Conservation (phyloP, 2,113 vertebrate species). For the Edolisoma coerulescens region DNA sequence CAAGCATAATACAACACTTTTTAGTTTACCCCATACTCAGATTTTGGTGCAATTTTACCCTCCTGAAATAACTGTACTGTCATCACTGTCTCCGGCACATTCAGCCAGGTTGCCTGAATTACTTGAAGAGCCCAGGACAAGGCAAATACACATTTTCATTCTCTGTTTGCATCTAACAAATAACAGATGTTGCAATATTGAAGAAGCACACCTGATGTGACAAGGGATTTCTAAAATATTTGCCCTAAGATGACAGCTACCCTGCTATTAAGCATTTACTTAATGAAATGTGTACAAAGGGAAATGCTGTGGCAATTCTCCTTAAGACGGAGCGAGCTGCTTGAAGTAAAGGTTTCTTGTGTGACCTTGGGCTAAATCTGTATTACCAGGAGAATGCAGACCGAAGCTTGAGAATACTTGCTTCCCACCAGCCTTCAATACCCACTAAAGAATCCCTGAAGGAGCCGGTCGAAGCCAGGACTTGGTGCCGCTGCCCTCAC, state of each 20-base stretch:
- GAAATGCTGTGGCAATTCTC: neutral
- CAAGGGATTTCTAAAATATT: slow-evolving; percentile 45
- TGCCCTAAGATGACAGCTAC: neutral
- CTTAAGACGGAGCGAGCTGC: neutral
- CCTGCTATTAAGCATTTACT: slow-evolving; percentile 35
- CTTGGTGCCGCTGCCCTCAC: neutral
- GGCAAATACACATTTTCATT: slow-evolving; percentile 10
- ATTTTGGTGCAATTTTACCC: neutral
- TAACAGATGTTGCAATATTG: slow-evolving; percentile 31
- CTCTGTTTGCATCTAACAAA: slow-evolving; percentile 23
- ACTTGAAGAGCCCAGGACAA: neutral
- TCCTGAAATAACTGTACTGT: neutral
- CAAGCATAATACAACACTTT: neutral
- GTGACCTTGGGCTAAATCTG: neutral
- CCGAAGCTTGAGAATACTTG: neutral
- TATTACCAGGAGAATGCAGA: neutral
- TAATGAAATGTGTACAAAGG: slow-evolving; percentile 1
- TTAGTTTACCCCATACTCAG: neutral
- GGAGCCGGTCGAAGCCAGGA: neutral
- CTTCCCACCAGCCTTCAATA: neutral
- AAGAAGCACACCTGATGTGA: slow-evolving; percentile 22
- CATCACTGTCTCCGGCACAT: neutral
- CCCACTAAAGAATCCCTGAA: neutral
- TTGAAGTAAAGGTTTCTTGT: neutral
- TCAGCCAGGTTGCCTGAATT: neutral